Conservation (phyloP, 2,888 invertebrate species). For the Blastobasis lacticolella region DNA sequence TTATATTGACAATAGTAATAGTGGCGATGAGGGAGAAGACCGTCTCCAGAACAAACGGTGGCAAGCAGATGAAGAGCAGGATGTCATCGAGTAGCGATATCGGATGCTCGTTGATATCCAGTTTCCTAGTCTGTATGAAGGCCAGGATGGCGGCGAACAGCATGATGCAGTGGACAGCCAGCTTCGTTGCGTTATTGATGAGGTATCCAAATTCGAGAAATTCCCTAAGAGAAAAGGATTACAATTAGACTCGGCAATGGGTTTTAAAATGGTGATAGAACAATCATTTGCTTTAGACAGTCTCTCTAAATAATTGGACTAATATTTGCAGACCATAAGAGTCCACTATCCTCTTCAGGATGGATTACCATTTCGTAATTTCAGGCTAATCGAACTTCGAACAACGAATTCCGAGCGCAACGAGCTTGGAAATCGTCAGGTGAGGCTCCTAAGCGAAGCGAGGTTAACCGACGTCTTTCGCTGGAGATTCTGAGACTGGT, state of each 20-base stretch:
- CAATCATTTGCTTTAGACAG: too few relatives aligned
- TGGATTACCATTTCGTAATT: too few relatives aligned
- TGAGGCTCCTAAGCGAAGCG: too few relatives aligned
- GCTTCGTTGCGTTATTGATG: slow-evolving; percentile 67
- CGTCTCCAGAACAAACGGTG: slow-evolving; percentile 82
- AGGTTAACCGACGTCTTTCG: too few relatives aligned
- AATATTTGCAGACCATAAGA: too few relatives aligned
- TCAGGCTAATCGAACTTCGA: too few relatives aligned
- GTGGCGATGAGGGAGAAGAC: slow-evolving; percentile 81
- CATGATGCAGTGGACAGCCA: slow-evolving; percentile 72
- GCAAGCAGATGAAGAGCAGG: slow-evolving; percentile 80
- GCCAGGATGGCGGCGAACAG: slow-evolving; percentile 74
- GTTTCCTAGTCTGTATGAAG: slow-evolving; percentile 76
- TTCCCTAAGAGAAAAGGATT: slow-evolving; percentile 38
- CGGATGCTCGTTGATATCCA: slow-evolving; percentile 79
- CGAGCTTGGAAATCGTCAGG: too few relatives aligned
- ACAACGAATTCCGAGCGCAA: too few relatives aligned
- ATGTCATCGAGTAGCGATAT: slow-evolving; percentile 80
- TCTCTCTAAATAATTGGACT: too few relatives aligned
- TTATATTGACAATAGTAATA: slow-evolving; percentile 60
- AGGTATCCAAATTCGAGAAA: slow-evolving; percentile 62
- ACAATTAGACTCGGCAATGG: background rate
- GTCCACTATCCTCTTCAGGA: too few relatives aligned
- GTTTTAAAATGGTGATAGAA: too few relatives aligned
- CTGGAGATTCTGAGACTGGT: too few relatives aligned